phyloP scores from a whole-genome alignment of 2,888 invertebrate species.

The Drosophila robusta region DNA sequence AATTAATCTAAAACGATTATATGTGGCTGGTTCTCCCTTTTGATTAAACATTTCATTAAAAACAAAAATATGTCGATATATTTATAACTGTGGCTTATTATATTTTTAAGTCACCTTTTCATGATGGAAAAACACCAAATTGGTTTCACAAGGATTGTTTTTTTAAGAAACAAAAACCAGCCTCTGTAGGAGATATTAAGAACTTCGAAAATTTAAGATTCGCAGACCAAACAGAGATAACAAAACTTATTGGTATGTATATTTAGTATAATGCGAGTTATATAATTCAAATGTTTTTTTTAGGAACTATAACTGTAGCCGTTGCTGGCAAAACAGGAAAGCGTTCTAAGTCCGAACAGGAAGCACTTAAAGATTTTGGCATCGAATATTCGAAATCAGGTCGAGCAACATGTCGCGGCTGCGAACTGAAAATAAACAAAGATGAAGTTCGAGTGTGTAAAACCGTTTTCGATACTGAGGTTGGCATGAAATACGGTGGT shows the following conservation, averaged over 20 bases:
- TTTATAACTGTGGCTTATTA: not conserved
- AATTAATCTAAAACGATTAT: too few relatives aligned
- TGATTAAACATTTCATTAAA: too few relatives aligned
- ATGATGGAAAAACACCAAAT: slow-evolving; percentile 93
- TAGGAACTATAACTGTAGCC: slow-evolving; percentile 49
- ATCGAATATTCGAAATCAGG: slow-evolving; percentile 95
- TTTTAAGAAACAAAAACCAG: slow-evolving; percentile 92
- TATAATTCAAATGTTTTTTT: not conserved
- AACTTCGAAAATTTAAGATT: slow-evolving; percentile 92
- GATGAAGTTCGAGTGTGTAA: slow-evolving; percentile 92
- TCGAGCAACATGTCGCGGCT: slow-evolving; percentile 92
- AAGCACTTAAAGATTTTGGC: slow-evolving; percentile 88
- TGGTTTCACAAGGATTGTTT: slow-evolving; percentile 97
- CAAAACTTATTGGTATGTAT: slow-evolving; percentile 88
- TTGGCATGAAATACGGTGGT: slow-evolving; percentile 93
- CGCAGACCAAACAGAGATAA: slow-evolving; percentile 93
- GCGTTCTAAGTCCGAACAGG: slow-evolving; percentile 85
- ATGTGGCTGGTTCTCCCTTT: too few relatives aligned
- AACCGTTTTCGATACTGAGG: slow-evolving; percentile 92
- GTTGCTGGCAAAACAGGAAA: slow-evolving; percentile 50
- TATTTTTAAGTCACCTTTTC: slow-evolving; percentile 90
- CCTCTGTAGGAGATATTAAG: slow-evolving; percentile 90
- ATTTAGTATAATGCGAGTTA: not conserved
- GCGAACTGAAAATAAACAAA: slow-evolving; percentile 93
- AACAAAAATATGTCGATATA: not conserved